Evolutionary conservation across 23 tunicate species (phyloP), one percentile per base, ranked within the genome.

Genomic region (Ascidia mentula): DNA sequence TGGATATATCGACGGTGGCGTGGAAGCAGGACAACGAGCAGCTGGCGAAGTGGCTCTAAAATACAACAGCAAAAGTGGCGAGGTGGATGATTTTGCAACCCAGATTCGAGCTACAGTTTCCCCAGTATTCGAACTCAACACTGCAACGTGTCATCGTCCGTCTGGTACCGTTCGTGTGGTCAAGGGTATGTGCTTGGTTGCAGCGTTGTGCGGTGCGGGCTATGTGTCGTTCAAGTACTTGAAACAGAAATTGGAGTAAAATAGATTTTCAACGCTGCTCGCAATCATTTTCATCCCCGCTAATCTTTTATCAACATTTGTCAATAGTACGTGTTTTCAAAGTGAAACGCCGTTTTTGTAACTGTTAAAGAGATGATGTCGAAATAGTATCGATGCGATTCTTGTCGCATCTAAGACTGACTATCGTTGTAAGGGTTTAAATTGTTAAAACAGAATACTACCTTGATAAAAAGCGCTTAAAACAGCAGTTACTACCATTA

Each of bases 1-100:
- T 32, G 98, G 98, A 20, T 93, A 88, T 45, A 76, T 93, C 1
- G 98, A 93, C 28, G 98, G 98, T 36, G 98, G 87, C 35, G 81
- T 88, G 8, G 98, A 88, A 72, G 69, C 93, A 2, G 92, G 91
- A 5, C 34, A 36, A 37, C 80, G 98, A 28, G 80, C 89, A 18
- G 93, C 86, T 40, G 35, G 71, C 18, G 93, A 93, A 76, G 80
- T 93, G 28, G 24, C 20, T 24, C 75, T 26, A 36, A 3, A 26
- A 3, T 6, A 15, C 75, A 72, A 72, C 40, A 34, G 30, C 75
- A 72, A 34, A 6, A 72, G 31, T 34, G 20, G 31, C 38, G 20
- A 72, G 3, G 34, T n/a, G 1, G 75, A 53, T 3, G 13, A 26
- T 20, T 53, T 26, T 9, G 24, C 65, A 26, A 3, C 24, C 24